These are phyloP conservation scores for Macaria liturata DNA, from an alignment of 2,888 invertebrate species.

Conservation along the genomic window DNA sequence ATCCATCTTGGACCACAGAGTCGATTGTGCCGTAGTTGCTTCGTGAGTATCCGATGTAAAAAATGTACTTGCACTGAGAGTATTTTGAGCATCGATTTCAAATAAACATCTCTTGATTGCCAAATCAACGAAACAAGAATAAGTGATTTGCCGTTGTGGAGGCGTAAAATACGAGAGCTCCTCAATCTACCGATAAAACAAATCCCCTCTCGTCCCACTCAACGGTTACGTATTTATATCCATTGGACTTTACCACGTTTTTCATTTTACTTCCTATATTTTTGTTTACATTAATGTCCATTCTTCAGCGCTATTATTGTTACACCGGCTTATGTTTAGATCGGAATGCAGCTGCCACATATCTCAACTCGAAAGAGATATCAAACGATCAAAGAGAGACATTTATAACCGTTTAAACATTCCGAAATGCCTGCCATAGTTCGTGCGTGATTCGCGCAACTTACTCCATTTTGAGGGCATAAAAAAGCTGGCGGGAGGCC, in stretches of 20 bases:
- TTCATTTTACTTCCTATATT: conserved; percentile 6
- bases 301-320: conserved; percentile 1
- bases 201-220: conserved; percentile 4
- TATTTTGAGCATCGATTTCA: too few relatives aligned
- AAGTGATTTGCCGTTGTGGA: conserved; percentile 6
- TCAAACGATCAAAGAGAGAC: conserved; percentile 21
- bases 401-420: conserved; percentile 17
- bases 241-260: background rate
- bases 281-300: conserved; percentile 4
- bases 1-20: too few relatives aligned
- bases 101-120: background rate
- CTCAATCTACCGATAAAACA: conserved; percentile 1
- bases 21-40: too few relatives aligned
- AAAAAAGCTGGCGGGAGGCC: conserved; percentile 43
- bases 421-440: conserved; percentile 15
- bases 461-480: conserved; percentile 16
- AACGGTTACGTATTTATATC: conserved; percentile 2
- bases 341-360: conserved; percentile 11
- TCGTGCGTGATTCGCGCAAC: conserved; percentile 12
- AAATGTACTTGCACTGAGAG: too few relatives aligned
- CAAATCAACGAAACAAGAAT: background rate
- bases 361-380: conserved; percentile 15
- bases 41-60: too few relatives aligned
- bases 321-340: conserved; percentile 7
- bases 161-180: conserved; percentile 4